Evolutionary conservation across 1,140 invertebrate species (phyloP), one percentile per base, ranked within the genome.

Genomic region (Diplogasteroides magnus): DNA sequence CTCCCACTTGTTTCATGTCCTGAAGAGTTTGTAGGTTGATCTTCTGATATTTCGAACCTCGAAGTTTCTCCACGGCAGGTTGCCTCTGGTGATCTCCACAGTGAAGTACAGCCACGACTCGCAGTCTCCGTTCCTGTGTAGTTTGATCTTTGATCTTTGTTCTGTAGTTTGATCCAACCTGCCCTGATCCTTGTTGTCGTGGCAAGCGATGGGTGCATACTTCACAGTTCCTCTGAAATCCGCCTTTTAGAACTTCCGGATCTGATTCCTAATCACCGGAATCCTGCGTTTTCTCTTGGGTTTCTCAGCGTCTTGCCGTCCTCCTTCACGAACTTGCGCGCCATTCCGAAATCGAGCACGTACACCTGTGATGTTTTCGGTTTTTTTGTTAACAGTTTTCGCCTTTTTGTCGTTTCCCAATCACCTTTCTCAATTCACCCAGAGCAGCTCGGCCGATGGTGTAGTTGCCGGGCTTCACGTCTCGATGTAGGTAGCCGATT

Each of bases 181-280:
- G 15, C 60, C 19, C 19, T 60, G 66, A 26, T 77, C 76, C 25
- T 71, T 31, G 56, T 62, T 59, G 1, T 48, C 26, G 55, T 78
- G 77, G 48, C 73, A 75, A 31, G 71, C 59, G 23, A 77, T 48
- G 1, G 77, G 63, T 0, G 77, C 77, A 31, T 78, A 77, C 19
- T 67, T 66, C n/a, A 76, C 77, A 31, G 77, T 77, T n/a, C 77
- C 77, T 23, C 77, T 74, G 68, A 77, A 77, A 26, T 70, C 73
- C 31, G 77, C 76, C 2, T n/a, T n/a, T n/a, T n/a, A n/a, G n/a
- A n/a, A n/a, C n/a, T n/a, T n/a, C n/a, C n/a, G n/a, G n/a, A n/a
- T n/a, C n/a, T n/a, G n/a, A n/a, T n/a, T n/a, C n/a, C n/a, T n/a
- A n/a, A n/a, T n/a, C n/a, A n/a, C n/a, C n/a, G n/a, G n/a, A n/a